These are phyloP conservation scores for Drosophila kikkawai DNA, from an alignment of 1,140 invertebrate species.

Conservation along the genomic window DNA sequence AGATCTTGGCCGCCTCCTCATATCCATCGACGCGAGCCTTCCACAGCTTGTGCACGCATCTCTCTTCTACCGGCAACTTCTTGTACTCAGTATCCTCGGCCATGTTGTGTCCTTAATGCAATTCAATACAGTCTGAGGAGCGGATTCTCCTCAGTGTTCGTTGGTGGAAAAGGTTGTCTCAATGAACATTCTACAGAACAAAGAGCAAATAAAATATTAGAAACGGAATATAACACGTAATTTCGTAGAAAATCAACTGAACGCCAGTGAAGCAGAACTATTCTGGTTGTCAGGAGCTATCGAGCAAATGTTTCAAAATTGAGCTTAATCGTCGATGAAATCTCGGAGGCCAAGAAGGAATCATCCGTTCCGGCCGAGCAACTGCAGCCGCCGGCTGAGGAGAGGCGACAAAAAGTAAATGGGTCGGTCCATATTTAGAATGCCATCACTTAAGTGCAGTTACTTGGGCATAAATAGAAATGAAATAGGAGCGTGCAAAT, in stretches of 20 bases:
- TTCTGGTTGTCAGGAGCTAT: slow-evolving; percentile 43
- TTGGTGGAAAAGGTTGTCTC: slow-evolving; percentile 8
- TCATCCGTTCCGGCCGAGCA: slow-evolving; percentile 48
- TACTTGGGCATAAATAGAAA: slow-evolving; percentile 62
- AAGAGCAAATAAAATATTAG: slow-evolving; percentile 6
- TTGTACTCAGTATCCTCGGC: slow-evolving; percentile 96
- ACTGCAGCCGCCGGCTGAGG: slow-evolving; percentile 16
- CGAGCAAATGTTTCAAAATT: slow-evolving; percentile 69
- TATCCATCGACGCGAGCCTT: slow-evolving; percentile 97
- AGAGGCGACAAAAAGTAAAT: slow-evolving; percentile 66
- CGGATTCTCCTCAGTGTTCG: slow-evolving; percentile 23
- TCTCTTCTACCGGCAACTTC: slow-evolving; percentile 96
- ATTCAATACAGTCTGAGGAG: slow-evolving; percentile 14
- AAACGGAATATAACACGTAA: slow-evolving; percentile 5
- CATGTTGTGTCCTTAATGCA: slow-evolving; percentile 85
- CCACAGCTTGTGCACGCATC: slow-evolving; percentile 97
- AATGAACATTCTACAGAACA: slow-evolving; percentile 28
- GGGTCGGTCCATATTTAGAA: slow-evolving; percentile 73
- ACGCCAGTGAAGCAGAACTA: slow-evolving; percentile 51
- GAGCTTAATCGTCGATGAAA: slow-evolving; percentile 72
- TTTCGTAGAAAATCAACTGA: slow-evolving; percentile 25
- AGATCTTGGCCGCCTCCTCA: slow-evolving; percentile 96
- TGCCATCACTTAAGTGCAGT: slow-evolving; percentile 38
- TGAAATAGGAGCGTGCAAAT: slow-evolving; percentile 63
- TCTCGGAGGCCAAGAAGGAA: slow-evolving; percentile 44